These are phyloP conservation scores for Caradrina kadenii DNA, from an alignment of 2,888 invertebrate genomes.

Conservation along the genomic window DNA sequence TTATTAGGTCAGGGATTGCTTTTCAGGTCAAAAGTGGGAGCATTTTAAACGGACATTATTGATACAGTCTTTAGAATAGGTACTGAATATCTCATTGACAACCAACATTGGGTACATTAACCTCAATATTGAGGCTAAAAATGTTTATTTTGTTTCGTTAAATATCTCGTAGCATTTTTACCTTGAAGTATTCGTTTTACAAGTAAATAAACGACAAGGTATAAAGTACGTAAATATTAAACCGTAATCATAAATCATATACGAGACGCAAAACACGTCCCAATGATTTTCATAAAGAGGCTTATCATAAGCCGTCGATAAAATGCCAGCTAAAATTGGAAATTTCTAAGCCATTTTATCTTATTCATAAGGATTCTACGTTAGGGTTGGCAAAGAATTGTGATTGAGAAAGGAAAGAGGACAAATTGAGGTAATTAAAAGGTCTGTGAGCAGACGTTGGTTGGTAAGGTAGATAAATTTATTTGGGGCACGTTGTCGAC, in stretches of 20 bases:
- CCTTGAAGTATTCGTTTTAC: constrained; percentile 3
- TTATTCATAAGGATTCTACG: constrained; percentile 31
- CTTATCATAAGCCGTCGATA: constrained; percentile 57
- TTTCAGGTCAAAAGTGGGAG: constrained; percentile 27
- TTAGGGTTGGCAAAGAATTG: constrained; percentile 46
- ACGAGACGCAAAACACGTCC: constrained; percentile 38
- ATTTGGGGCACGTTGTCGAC: constrained; percentile 70
- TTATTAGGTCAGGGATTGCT: constrained; percentile 24
- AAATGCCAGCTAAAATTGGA: constrained; percentile 48
- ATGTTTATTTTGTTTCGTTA: background rate
- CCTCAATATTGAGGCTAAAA: no score
- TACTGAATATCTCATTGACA: background rate
- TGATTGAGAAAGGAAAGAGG: constrained; percentile 56
- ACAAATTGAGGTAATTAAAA: constrained; percentile 82
- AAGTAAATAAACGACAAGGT: constrained; percentile 32
- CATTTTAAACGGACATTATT: constrained; percentile 4
- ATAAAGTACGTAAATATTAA: constrained; percentile 27
- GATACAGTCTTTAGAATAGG: background rate
- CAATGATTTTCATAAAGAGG: constrained; percentile 56
- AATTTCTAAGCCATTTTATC: constrained; percentile 53
- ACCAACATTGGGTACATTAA: background rate
- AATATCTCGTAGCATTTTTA: background rate
- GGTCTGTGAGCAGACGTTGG: constrained; percentile 75
- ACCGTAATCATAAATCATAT: constrained; percentile 34
- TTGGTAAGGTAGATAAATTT: constrained; percentile 75